These are phyloP conservation scores for Distichodus sexfasciatus DNA, from an alignment of 2,797 vertebrate species.

Conservation along the genomic window DNA sequence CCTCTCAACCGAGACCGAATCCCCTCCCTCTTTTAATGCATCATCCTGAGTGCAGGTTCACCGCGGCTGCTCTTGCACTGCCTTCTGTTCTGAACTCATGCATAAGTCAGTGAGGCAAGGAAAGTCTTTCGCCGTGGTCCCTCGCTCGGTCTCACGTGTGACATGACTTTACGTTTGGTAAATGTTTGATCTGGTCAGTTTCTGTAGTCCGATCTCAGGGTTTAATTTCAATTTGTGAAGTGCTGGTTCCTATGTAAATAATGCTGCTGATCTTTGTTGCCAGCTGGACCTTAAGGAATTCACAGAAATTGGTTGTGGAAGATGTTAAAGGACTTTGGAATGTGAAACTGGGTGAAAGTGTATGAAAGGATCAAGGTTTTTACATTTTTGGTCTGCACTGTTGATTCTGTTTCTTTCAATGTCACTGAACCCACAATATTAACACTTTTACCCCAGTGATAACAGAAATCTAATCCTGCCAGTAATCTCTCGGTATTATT, in stretches of 20 bases:
- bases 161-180: constrained; percentile 20
- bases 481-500: too few species aligned
- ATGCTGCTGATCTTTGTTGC: not conserved
- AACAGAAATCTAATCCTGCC: too few species aligned
- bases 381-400: too few species aligned
- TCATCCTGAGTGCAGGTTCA: constrained; percentile 26
- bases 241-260: not conserved
- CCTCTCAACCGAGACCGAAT: constrained; percentile 24
- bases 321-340: too few species aligned
- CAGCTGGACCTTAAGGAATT: not conserved
- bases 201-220: constrained; percentile 20
- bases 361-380: too few species aligned
- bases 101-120: constrained; percentile 32
- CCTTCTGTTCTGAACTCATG: constrained; percentile 29
- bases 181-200: constrained; percentile 32
- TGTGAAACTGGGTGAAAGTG: too few species aligned
- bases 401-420: too few species aligned
- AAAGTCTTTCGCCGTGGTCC: constrained; percentile 30
- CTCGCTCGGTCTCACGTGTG: constrained; percentile 17
- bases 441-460: too few species aligned
- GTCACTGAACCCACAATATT: too few species aligned
- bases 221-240: constrained; percentile 7
- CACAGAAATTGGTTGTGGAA: too few species aligned
- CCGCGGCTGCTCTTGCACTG: not conserved
- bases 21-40: constrained; percentile 30